Evolutionary conservation across 2,888 invertebrate species (phyloP), one percentile per base, ranked within the genome.

Genomic region (Meteorus colon): DNA sequence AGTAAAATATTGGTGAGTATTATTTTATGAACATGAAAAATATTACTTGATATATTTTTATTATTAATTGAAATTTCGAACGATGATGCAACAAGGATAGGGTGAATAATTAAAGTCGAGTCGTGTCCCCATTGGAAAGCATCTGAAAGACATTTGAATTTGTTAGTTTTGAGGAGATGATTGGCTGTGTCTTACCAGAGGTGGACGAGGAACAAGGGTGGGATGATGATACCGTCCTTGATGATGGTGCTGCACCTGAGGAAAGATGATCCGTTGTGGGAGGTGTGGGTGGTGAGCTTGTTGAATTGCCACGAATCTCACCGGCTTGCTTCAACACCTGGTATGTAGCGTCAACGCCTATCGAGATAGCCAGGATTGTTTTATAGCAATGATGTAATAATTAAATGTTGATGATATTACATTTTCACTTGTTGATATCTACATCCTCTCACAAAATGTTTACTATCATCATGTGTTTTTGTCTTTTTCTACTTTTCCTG

Each of bases 301-400:
- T 86, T 85, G 89, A 87, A 80, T 87, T 89, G 83, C 89, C 89
- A 83, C 89, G 88, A 81, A 96, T 95, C 93, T 97, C 96, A 90
- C 96, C 96, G 89, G 97, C 97, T 91, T 97, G 96, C 93, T 97
- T 97, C 92, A 97, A 93, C 90, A 97, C 96, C 92, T 96, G 96
- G 92, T 97, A 97, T 91, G 96, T 96, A 91, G 95, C 95, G 93
- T 97, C 97, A 92, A 96, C 94, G 92, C 96, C 95, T 89, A 87
- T 55, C n/a, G 10, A 19, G 55, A 19, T 55, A n/a, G 55, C 55
- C 55, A 55, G 19, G 55, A 55, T 37, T 62, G 45, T 63, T 72
- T 55, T 62, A 19, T 41, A 29, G 24, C 37, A 16, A 60, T 72
- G 45, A 45, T 41, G 34, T 41, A 55, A 70, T 66, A 60, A 27